Percentiles rank a stretch among this genome's conserved stretches.
Conservation (phyloP, 2,797 vertebrate species). For the Hafferia zeledoni region DNA sequence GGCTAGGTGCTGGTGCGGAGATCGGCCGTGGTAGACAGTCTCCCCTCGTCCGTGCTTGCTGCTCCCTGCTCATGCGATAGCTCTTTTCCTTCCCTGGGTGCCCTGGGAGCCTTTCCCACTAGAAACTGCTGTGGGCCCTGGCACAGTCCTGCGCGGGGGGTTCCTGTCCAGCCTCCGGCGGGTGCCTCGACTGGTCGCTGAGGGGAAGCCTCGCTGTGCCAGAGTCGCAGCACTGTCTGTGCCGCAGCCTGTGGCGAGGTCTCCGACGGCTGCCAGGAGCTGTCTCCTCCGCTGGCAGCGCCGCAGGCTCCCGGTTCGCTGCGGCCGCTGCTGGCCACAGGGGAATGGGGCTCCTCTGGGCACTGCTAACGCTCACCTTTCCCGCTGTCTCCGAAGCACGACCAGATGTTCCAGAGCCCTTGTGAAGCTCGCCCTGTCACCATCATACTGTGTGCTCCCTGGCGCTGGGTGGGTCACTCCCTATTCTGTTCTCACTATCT, state of each 20-base stretch:
- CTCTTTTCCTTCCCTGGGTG: background rate
- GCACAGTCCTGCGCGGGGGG: background rate
- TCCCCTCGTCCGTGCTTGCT: background rate
- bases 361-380: background rate
- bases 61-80: accelerated
- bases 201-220: background rate
- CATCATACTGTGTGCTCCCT: accelerated
- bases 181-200: accelerated
- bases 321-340: accelerated
- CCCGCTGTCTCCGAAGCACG: background rate
- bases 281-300: background rate
- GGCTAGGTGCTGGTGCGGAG: background rate
- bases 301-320: background rate
- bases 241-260: background rate
- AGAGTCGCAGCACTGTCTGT: background rate
- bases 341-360: background rate
- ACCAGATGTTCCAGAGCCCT: background rate
- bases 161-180: background rate
- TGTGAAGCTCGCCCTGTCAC: background rate
- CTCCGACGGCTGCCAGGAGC: background rate
- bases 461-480: accelerated
- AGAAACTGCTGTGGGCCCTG: background rate
- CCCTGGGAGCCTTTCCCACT: background rate
- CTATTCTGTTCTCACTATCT: background rate
- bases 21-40: accelerated